phyloP scores from a whole-genome alignment of 2,797 vertebrate species.

The Acrossocheilus fasciatus region DNA sequence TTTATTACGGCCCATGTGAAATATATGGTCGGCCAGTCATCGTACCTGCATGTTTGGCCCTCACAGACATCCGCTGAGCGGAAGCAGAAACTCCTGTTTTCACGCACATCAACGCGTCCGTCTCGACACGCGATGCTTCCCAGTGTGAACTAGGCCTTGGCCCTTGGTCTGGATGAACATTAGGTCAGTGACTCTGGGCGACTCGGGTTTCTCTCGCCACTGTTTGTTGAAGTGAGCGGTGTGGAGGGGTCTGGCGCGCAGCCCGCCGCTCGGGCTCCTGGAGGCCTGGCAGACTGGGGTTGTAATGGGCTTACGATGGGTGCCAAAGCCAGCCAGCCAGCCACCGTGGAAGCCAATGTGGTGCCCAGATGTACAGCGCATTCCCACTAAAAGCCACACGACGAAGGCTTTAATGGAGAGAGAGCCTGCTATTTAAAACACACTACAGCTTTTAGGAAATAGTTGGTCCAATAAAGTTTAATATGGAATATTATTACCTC shows the following conservation, averaged over 20 bases:
- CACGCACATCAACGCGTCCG: neutral
- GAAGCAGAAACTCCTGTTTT: slow-evolving; percentile 2
- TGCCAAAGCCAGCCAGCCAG: slow-evolving; percentile 69
- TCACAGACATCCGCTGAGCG: neutral
- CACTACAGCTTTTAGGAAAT: slow-evolving; percentile 76
- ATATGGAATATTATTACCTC: slow-evolving; percentile 69
- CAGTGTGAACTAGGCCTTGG: slow-evolving; percentile 33
- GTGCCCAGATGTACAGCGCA: slow-evolving; percentile 77
- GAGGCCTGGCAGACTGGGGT: slow-evolving; percentile 66
- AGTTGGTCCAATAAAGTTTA: slow-evolving; percentile 75
- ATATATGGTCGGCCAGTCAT: neutral
- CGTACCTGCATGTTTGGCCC: slow-evolving; percentile 12
- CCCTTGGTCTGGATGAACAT: slow-evolving; percentile 44
- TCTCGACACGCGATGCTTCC: slow-evolving; percentile 35
- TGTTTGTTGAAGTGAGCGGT: slow-evolving; percentile 53
- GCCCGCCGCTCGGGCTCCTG: slow-evolving; percentile 62
- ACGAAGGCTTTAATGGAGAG: slow-evolving; percentile 78
- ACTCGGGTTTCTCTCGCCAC: slow-evolving; percentile 54
- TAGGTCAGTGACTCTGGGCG: slow-evolving; percentile 49
- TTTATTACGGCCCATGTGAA: slow-evolving; percentile 2
- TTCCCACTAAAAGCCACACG: slow-evolving; percentile 72
- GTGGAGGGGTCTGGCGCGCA: slow-evolving; percentile 58
- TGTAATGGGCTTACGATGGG: slow-evolving; percentile 61
- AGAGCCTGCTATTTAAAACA: slow-evolving; percentile 70
- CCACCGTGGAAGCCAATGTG: slow-evolving; percentile 69